Evolutionary conservation across 2,888 invertebrate species (phyloP), one percentile per base, ranked within the genome.

Genomic region (Archaeoteleia sp.): DNA sequence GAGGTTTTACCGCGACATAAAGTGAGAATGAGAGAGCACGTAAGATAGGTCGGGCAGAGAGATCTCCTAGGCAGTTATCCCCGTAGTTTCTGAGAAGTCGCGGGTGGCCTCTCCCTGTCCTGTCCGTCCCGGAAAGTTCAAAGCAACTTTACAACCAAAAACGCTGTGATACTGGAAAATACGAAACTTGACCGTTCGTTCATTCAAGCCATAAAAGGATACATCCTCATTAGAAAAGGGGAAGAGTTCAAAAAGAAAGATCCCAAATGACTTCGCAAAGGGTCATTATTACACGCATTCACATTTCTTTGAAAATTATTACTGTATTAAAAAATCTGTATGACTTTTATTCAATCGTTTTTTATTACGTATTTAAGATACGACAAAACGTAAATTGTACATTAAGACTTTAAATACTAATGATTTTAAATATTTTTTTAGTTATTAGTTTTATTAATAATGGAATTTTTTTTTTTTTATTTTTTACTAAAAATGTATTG

Each of bases 61-160:
- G 48, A 70, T 70, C 61, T 30, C 42, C 35, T 51, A 55, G 55
- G 46, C 45, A 43, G 32, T 53, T 35, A 54, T 49, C 29, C 66
- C 61, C 30, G 51, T 54, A 61, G 69, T 75, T 81, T 80, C 79
- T 73, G 32, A 65, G 79, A 81, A 81, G 73, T 55, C 74, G 69
- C 72, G 73, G 75, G 77, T 77, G 76, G 76, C 60, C 73, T 49
- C 61, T 63, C 17, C 20, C 20, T 20, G 20, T 5, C 20, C 43
- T 46, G 34, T 48, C 45, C 29, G 48, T 55, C 72, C 61, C 57
- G 74, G 72, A 78, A 78, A 77, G 73, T 70, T 73, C 66, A 61
- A 66, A 67, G 69, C 57, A 34, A 62, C 62, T 70, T 72, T 65
- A 72, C 65, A 66, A 70, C 60, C 49, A 51, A 58, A 45, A 60